Conservation (phyloP, 2,113 vertebrate species). For the Artemisiospiza belli region DNA sequence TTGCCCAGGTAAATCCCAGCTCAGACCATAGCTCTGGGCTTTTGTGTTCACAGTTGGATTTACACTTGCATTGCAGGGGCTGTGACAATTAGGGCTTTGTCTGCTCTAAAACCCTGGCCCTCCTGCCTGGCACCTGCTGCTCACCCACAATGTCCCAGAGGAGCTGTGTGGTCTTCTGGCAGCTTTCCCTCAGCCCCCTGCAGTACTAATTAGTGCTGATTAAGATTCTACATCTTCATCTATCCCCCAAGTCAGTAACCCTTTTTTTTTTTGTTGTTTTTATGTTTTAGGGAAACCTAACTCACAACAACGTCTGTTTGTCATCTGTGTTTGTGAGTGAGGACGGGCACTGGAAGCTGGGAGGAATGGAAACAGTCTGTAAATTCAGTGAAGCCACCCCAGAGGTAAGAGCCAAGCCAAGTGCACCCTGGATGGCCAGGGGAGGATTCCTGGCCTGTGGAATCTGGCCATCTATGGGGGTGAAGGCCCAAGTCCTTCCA, state of each 20-base stretch:
- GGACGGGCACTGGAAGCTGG: slow-evolving; percentile 96
- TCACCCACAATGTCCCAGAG: not conserved
- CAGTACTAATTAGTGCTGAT: not conserved
- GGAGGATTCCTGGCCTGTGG: not conserved
- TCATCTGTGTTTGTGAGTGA: slow-evolving; percentile 94
- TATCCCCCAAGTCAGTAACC: not conserved
- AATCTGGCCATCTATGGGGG: not conserved
- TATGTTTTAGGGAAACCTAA: slow-evolving; percentile 85
- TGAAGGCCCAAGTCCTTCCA: not conserved
- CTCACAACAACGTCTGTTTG: slow-evolving; percentile 93
- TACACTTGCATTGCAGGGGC: not conserved
- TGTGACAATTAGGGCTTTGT: not conserved
- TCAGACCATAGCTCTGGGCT: not conserved
- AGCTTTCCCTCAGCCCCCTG: not conserved
- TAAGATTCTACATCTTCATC: not conserved
- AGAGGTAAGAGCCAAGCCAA: slow-evolving; percentile 75
- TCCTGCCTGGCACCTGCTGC: not conserved
- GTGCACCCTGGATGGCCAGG: not conserved
- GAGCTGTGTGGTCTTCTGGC: not conserved
- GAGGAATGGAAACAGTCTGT: slow-evolving; percentile 97
- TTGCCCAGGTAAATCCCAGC: not conserved
- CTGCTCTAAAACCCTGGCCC: not conserved
- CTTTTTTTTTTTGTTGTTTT: not conserved
- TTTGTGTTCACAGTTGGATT: not conserved
- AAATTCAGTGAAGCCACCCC: slow-evolving; percentile 87